These are phyloP conservation scores for Chalcosyrphus nemorum DNA, from an alignment of 2,888 invertebrate species.

Conservation along the genomic window DNA sequence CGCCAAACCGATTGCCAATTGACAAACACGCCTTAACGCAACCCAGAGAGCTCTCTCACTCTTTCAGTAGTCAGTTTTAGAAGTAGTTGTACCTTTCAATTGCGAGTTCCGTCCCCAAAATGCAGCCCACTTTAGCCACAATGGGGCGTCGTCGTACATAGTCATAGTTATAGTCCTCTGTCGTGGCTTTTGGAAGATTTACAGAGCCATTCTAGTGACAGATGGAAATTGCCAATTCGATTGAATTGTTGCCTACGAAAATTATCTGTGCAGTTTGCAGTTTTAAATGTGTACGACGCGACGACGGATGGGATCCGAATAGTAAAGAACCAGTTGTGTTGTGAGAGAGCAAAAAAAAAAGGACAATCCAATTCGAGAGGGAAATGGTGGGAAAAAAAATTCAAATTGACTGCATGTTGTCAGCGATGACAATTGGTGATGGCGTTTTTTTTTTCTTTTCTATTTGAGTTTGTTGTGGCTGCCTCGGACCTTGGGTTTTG, in stretches of 20 bases:
- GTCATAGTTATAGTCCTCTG: too few relatives aligned
- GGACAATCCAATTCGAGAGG: neutral
- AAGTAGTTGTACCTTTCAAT: conserved; percentile 48
- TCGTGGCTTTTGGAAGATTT: conserved; percentile 65
- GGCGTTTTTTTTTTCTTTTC: neutral
- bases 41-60: too few relatives aligned
- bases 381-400: conserved; percentile 6
- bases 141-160: conserved; percentile 31
- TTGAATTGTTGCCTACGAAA: conserved; percentile 73
- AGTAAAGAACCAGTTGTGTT: conserved; percentile 46
- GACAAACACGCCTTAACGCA: conserved; percentile 69
- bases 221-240: conserved; percentile 73
- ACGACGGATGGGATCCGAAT: conserved; percentile 33
- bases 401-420: conserved; percentile 57
- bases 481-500: neutral
- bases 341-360: conserved; percentile 12
- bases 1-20: conserved; percentile 62
- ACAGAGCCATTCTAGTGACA: conserved; percentile 68
- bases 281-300: conserved; percentile 66
- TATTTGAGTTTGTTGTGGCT: neutral
- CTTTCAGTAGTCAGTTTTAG: too few relatives aligned
- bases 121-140: conserved; percentile 23
- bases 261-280: conserved; percentile 72
- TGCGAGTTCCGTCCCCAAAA: conserved; percentile 10
- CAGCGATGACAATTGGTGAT: conserved; percentile 49